Evolutionary conservation across 92 coral and sea anemone species (phyloP), one percentile per base, ranked within the genome.

Genomic region (Epizoanthus ramosus): DNA sequence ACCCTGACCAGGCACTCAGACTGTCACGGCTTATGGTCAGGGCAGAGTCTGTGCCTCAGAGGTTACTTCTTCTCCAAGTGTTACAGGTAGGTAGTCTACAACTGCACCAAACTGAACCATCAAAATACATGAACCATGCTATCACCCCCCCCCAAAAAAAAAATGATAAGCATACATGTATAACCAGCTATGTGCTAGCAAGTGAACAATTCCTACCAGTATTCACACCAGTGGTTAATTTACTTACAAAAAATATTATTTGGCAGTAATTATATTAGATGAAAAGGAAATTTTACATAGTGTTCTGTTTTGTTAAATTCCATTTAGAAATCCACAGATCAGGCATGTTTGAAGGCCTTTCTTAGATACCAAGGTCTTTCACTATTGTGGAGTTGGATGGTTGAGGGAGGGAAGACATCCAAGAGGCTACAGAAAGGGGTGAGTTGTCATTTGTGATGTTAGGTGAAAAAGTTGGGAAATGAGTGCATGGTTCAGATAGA

Each of bases 381-480:
- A 1, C 82, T 97, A 17, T 68, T 97, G 22, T 97, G 99, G 99
- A 97, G 99, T 50, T 97, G 99, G 99, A 97, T 97, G 99, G 93
- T 97, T 59, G 99, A 97, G 83, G 97, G 95, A 71, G 98, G 99
- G 67, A 93, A 89, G 41, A 97, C 94, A 56, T 92, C 92, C 1
- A 89, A 69, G 14, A 84, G 84, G 61, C 87, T 97, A n/a, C 94
- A 92, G 79, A 80, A 75, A 60, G 94, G 92, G 97, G 99, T 97
- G 71, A 63, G 88, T 68, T 1, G 37, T 13, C 67, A 57, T 33
- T 15, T 14, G 54, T 47, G 18, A 31, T 14, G 3, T 21, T 25
- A n/a, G 4, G 13, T 28, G 53, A 28, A 13, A 19, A n/a, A n/a
- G 18, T 5, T 18, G 21, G 35, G 28, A 70, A 25, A 63, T 2